Evolutionary conservation across 2,797 vertebrate genomes (phyloP), one percentile per base, ranked within the genome.

Genomic region (Muraenolepis orangiensis): DNA sequence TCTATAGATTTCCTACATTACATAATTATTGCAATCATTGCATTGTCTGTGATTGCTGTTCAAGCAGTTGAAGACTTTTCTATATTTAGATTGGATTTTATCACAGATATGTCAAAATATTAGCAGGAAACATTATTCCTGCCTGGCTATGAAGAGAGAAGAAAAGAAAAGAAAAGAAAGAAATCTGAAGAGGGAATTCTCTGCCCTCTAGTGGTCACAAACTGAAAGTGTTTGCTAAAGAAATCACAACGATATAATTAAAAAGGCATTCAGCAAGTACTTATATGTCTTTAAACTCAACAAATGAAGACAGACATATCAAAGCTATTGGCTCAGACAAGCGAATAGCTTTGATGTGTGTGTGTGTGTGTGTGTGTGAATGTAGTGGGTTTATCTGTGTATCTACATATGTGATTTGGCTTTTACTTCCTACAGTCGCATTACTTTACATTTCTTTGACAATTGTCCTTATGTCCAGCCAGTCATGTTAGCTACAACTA

Each of bases 241-340:
- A 82, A 88, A 84, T 89, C 82, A 83, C 71, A 70, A 71, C 80
- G 80, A 71, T 75, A 74, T 86, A 90, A 91, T 90, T 88, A 90
- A 75, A 72, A 75, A 64, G 72, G 80, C 74, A 76, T 70, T 74
- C 64, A 14, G 57, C 80, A 70, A 86, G 82, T 86, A 80, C 89
- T 89, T 85, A 91, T n/a, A 80, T 76, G 78, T 77, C 82, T 87
- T 87, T 79, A 79, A 84, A 84, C 74, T n/a, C 20, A 85, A 86
- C 86, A 86, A 72, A 85, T 70, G 66, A n/a, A 73, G n/a, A 23
- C 8, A 57, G 23, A 57, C 6, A n/a, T 20, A 57, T 23, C 46
- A 57, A 57, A 6, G 46, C 51, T 57, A 23, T 57, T 57, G 51
- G 42, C 42, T 46, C 14, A 5, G 6, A 46, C 42, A 14, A 46